Evolutionary conservation across 2,888 invertebrate genomes (phyloP).

Genomic region (Phlogophora meticulosa): DNA sequence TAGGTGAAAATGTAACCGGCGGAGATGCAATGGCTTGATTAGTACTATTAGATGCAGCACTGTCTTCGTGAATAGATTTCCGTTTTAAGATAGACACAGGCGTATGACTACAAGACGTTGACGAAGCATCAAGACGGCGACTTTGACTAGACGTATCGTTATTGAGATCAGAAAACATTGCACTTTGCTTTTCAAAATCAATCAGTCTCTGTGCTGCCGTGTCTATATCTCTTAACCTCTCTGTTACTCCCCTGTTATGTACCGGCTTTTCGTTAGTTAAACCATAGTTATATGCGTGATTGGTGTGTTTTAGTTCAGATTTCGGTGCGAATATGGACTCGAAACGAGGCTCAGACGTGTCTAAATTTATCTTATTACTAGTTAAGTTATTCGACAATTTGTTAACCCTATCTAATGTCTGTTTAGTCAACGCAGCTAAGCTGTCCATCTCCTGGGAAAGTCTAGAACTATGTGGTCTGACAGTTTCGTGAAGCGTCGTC

Average conservation of each 20-base stretch:
- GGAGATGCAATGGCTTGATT: conserved; percentile 92
- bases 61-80: conserved; percentile 91
- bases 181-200: conserved; percentile 90
- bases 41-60: conserved; percentile 84
- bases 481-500: conserved; percentile 87
- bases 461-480: conserved; percentile 86
- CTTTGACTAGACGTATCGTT: conserved; percentile 89
- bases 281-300: conserved; percentile 83
- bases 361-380: conserved; percentile 87
- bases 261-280: conserved; percentile 78
- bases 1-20: conserved; percentile 95
- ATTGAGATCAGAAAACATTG: conserved; percentile 91
- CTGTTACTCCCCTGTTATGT: conserved; percentile 84
- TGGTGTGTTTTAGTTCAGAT: conserved; percentile 81
- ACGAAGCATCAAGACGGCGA: conserved; percentile 85
- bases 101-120: conserved; percentile 83
- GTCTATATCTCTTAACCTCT: conserved; percentile 89
- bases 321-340: conserved; percentile 83
- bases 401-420: conserved; percentile 93
- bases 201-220: conserved; percentile 90
- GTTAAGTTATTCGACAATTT: conserved; percentile 91
- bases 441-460: conserved; percentile 92
- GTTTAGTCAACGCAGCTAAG: conserved; percentile 92
- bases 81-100: conserved; percentile 93
- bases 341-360: conserved; percentile 81